Conservation (phyloP, 2,888 invertebrate genomes). For the Heliconius hortense region DNA sequence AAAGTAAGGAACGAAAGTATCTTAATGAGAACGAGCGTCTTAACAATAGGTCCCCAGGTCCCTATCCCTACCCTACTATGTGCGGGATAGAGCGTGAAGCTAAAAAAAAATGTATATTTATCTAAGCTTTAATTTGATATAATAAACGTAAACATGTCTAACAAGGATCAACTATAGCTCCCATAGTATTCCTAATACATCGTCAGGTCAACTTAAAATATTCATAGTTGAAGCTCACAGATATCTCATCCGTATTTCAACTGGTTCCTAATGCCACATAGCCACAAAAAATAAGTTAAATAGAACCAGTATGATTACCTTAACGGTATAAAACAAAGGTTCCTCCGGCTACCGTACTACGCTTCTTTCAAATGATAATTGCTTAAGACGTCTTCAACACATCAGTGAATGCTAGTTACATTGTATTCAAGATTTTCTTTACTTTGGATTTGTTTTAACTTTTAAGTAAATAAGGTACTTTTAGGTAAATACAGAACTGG, state of each 20-base stretch:
- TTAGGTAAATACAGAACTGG: slow-evolving; percentile 23
- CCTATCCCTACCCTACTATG: background rate
- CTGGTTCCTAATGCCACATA: slow-evolving; percentile 2
- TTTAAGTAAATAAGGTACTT: too few relatives aligned
- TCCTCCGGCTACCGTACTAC: slow-evolving; percentile 67
- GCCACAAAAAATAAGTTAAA: slow-evolving; percentile 8
- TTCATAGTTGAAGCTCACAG: slow-evolving; percentile 8
- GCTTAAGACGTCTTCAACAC: slow-evolving; percentile 58
- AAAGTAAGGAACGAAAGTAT: too few relatives aligned
- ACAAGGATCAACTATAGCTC: slow-evolving; percentile 5
- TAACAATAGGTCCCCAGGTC: too few relatives aligned
- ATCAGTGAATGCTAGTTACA: slow-evolving; percentile 45
- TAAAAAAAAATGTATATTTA: background rate
- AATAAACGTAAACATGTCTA: background rate
- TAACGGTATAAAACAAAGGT: slow-evolving; percentile 52
- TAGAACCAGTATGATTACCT: slow-evolving; percentile 13
- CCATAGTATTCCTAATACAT: slow-evolving; percentile 16
- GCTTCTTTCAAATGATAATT: slow-evolving; percentile 73
- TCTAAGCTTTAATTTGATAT: too few relatives aligned
- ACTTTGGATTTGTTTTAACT: slow-evolving; percentile 28
- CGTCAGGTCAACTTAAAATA: slow-evolving; percentile 2
- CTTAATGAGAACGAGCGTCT: too few relatives aligned
- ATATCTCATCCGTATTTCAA: slow-evolving; percentile 10
- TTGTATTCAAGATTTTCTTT: slow-evolving; percentile 45
- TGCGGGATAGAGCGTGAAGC: background rate